Evolutionary conservation across 2,113 vertebrate genomes (phyloP).

Genomic region (Chascanopsetta lugubris): DNA sequence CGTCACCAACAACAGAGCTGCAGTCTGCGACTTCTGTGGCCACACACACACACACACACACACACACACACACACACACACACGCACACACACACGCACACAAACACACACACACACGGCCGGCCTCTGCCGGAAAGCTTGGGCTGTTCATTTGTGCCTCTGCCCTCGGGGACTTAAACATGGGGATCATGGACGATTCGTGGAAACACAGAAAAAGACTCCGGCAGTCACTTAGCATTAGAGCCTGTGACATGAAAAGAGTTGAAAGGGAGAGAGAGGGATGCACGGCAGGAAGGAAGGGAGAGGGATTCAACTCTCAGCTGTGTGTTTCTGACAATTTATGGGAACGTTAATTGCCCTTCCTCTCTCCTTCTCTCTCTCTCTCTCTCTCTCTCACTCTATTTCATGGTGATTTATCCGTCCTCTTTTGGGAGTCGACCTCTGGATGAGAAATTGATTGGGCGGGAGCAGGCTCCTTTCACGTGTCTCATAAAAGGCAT

Average conservation of each 20-base stretch:
- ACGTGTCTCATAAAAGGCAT: slow-evolving; percentile 51
- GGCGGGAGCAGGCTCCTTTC: slow-evolving; percentile 38
- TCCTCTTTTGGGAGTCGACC: slow-evolving; percentile 42
- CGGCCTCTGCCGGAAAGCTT: slow-evolving; percentile 25
- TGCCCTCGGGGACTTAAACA: slow-evolving; percentile 8
- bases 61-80: too few relatives aligned
- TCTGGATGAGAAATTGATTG: slow-evolving; percentile 61
- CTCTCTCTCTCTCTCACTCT: neutral
- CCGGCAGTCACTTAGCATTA: slow-evolving; percentile 30
- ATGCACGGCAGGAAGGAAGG: slow-evolving; percentile 5
- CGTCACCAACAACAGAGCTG: neutral
- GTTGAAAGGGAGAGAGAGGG: slow-evolving; percentile 1
- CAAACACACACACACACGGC: too few relatives aligned
- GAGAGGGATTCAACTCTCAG: neutral
- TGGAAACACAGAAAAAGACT: slow-evolving; percentile 20
- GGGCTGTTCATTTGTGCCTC: slow-evolving; percentile 29
- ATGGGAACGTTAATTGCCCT: neutral
- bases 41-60: too few relatives aligned
- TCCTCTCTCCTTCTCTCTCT: neutral
- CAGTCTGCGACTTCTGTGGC: slow-evolving; percentile 17
- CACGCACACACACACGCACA: too few relatives aligned
- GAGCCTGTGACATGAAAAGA: neutral
- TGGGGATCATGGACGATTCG: slow-evolving; percentile 1
- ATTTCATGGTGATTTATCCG: slow-evolving; percentile 22
- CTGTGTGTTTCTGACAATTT: slow-evolving; percentile 12